phyloP scores from a whole-genome alignment of 30 jellyfish, hydroid and myxozoan species.

The Chrysaora quinquecirrha region DNA sequence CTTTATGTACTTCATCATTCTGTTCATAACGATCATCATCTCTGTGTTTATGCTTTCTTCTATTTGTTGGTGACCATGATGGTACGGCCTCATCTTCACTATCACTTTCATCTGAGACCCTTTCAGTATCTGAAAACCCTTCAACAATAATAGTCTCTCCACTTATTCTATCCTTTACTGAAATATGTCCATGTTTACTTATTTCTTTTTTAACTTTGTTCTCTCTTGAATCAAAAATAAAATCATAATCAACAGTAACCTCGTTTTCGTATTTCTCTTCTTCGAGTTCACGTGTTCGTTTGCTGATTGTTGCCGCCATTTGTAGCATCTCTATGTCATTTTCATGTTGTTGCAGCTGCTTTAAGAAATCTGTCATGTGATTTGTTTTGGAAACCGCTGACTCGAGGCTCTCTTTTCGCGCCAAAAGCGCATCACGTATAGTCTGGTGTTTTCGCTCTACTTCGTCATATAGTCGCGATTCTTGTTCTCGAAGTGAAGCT shows the following conservation, averaged over 20 bases:
- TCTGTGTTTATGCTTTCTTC: not conserved
- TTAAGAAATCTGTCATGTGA: slow-evolving; percentile 24
- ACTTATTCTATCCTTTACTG: slow-evolving; percentile 36
- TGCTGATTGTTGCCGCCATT: slow-evolving; percentile 85
- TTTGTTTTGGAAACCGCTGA: slow-evolving; percentile 54
- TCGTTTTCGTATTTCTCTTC: slow-evolving; percentile 13
- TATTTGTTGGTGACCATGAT: slow-evolving; percentile 61
- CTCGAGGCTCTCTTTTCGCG: slow-evolving; percentile 47
- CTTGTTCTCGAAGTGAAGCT: slow-evolving; percentile 62
- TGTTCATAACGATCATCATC: not conserved
- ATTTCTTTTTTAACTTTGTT: slow-evolving; percentile 50
- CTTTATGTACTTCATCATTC: not conserved
- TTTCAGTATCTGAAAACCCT: slow-evolving; percentile 6
- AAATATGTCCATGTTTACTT: slow-evolving; percentile 69
- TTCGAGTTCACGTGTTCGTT: slow-evolving; percentile 60
- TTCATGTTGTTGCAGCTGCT: slow-evolving; percentile 65
- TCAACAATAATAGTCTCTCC: slow-evolving; percentile 24
- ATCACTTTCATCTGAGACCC: not conserved
- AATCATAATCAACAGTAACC: slow-evolving; percentile 65
- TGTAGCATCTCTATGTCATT: slow-evolving; percentile 92
- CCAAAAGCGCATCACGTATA: slow-evolving; percentile 45
- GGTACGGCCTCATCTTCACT: slow-evolving; percentile 22
- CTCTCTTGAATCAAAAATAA: slow-evolving; percentile 73
- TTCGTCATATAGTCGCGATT: slow-evolving; percentile 51
- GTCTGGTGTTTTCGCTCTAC: slow-evolving; percentile 54